Conservation (phyloP, 2,113 vertebrate genomes). For the Cephalopterus ornatus region DNA sequence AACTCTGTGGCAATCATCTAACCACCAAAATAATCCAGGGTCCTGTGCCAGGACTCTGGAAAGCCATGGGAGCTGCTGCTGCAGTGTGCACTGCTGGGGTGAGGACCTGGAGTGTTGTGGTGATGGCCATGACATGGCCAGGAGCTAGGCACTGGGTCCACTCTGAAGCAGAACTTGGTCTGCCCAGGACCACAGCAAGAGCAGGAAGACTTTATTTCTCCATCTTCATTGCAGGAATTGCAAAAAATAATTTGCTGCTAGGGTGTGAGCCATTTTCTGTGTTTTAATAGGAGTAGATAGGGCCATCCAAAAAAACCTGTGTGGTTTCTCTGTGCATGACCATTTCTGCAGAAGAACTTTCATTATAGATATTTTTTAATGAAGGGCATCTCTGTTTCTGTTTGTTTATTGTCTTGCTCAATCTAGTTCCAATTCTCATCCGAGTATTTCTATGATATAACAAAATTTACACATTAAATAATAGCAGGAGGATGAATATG, state of each 20-base stretch:
- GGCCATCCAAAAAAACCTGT: background rate
- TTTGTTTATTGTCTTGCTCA: background rate
- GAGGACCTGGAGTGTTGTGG: background rate
- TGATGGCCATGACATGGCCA: background rate
- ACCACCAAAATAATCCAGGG: background rate
- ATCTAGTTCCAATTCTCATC: background rate
- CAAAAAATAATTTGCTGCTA: background rate
- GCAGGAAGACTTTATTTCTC: background rate
- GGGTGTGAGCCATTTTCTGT: background rate
- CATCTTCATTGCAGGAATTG: background rate
- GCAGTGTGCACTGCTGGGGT: background rate
- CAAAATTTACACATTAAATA: background rate
- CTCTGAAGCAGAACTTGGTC: background rate
- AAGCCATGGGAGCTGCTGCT: background rate
- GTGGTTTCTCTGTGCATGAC: background rate
- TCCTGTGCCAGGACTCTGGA: background rate
- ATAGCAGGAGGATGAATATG: background rate
- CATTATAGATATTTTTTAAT: background rate
- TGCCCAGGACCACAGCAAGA: background rate
- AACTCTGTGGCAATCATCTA: background rate
- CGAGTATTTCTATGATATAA: background rate
- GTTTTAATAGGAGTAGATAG: background rate
- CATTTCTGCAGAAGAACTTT: background rate
- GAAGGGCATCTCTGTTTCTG: background rate
- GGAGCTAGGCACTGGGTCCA: background rate